Evolutionary conservation across 2,888 invertebrate genomes (phyloP), one percentile per base, ranked within the genome.

Genomic region (Ariolimax columbianus): DNA sequence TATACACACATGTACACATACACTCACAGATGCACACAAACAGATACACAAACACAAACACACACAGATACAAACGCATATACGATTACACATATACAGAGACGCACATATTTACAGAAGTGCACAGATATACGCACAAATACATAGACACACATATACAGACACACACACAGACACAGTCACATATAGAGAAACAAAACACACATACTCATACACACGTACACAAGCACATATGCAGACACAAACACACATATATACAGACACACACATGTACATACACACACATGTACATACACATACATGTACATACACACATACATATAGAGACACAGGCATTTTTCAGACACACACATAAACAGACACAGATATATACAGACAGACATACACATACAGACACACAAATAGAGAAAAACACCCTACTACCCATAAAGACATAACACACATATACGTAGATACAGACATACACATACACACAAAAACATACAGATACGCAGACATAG

Each of bases 391-490:
- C n/a, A 70, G 23, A 70, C 36, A 70, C 70, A 70, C 7, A 70
- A 19, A 70, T 38, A 70, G 7, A 70, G 33, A 70, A 11, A 70
- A 3, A 70, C 70, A 70, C 30, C 19, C 70, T 33, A 6, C 19
- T 7, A 70, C 70, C 19, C 70, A 70, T 38, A 70, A 7, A 38
- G 11, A 70, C 30, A 38, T 23, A 30, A 70, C 38, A 70, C 70
- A 70, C 38, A 70, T 38, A 70, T 36, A 70, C 30, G 33, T 9
- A 66, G 23, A 33, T 33, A 70, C 70, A 70, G 11, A 70, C 70
- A 70, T 70, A 70, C 23, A 70, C 70, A 70, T 33, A 70, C 36
- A 70, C n/a, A n/a, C n/a, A n/a, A n/a, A n/a, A n/a, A n/a, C n/a
- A n/a, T n/a, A n/a, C n/a, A n/a, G n/a, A n/a, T n/a, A 70, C 23